phyloP scores from a whole-genome alignment of 1,140 invertebrate species.

The Dreissena polymorpha region DNA sequence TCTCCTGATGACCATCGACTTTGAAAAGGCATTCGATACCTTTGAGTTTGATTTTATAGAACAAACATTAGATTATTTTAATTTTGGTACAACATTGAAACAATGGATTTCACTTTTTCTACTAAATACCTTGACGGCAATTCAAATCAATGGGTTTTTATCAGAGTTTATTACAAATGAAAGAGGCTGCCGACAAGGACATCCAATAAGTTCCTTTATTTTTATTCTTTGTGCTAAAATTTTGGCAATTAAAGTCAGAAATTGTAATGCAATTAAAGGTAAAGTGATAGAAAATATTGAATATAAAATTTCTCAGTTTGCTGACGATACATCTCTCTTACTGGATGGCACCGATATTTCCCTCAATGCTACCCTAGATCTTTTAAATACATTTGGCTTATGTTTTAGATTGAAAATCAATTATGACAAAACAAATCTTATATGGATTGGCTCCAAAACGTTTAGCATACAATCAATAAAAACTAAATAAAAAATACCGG shows the following conservation, averaged over 20 bases:
- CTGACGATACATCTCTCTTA: conserved; percentile 34
- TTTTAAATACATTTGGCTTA: neutral
- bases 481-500: neutral
- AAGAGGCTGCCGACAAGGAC: too few relatives aligned
- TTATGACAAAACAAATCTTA: conserved; percentile 30
- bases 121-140: neutral
- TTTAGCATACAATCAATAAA: neutral
- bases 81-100: neutral
- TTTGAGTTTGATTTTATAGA: too few relatives aligned
- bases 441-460: conserved; percentile 30
- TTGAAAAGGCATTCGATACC: too few relatives aligned
- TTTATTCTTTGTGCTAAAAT: conserved; percentile 46
- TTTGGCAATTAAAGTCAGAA: conserved; percentile 9
- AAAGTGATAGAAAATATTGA: conserved; percentile 10
- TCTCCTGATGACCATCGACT: too few relatives aligned
- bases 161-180: conserved; percentile 18
- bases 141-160: conserved; percentile 23
- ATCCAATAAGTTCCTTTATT: conserved; percentile 28
- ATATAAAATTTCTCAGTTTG: conserved; percentile 25
- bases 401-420: conserved; percentile 31
- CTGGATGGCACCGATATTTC: conserved; percentile 22
- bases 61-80: too few relatives aligned
- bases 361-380: neutral
- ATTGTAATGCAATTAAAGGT: conserved; percentile 32
- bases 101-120: conserved; percentile 34